A percentile compares a stretch with the other conserved stretches of the same genome.
phyloP scores from a whole-genome alignment of 1,140 invertebrate species.

The Venturia canescens region DNA sequence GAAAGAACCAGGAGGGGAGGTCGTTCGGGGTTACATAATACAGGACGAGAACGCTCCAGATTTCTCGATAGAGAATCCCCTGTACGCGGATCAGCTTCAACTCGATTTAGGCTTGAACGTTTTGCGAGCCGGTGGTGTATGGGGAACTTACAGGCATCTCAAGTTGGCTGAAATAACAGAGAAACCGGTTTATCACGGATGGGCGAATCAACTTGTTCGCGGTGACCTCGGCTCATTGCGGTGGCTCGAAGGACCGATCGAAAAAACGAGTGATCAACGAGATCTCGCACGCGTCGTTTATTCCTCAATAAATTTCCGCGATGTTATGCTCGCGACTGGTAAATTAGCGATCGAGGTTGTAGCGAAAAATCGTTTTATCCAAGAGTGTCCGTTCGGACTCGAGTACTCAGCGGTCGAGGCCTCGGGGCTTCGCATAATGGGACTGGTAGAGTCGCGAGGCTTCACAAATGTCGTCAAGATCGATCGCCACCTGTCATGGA shows the following conservation, averaged over 20 bases:
- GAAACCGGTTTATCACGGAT: constrained; percentile 82
- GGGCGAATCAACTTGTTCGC: constrained; percentile 85
- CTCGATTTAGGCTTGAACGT: constrained; percentile 92
- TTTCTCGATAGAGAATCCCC: constrained; percentile 80
- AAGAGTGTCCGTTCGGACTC: constrained; percentile 84
- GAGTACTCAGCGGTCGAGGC: constrained; percentile 82
- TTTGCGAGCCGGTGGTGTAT: constrained; percentile 79
- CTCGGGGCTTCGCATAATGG: constrained; percentile 83
- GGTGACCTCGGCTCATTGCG: constrained; percentile 91
- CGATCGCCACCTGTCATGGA: constrained; percentile 83
- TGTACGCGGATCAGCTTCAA: constrained; percentile 82
- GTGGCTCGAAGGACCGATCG: constrained; percentile 86
- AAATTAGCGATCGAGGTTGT: constrained; percentile 82
- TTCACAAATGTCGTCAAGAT: constrained; percentile 80
- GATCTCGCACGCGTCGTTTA: constrained; percentile 79
- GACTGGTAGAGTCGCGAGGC: constrained; percentile 79
- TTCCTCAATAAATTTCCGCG: constrained; percentile 86
- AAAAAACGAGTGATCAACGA: constrained; percentile 61
- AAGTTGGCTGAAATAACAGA: constrained; percentile 74
- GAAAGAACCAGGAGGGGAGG: constrained; percentile 83
- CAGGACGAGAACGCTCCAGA: constrained; percentile 81
- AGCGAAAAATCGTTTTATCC: constrained; percentile 77
- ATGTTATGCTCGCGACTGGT: constrained; percentile 87
- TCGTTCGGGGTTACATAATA: constrained; percentile 81
- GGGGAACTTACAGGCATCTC: constrained; percentile 89